Base-by-base conservation (phyloP, 2,113 vertebrate species). In the Carollia perspicillata region DNA sequence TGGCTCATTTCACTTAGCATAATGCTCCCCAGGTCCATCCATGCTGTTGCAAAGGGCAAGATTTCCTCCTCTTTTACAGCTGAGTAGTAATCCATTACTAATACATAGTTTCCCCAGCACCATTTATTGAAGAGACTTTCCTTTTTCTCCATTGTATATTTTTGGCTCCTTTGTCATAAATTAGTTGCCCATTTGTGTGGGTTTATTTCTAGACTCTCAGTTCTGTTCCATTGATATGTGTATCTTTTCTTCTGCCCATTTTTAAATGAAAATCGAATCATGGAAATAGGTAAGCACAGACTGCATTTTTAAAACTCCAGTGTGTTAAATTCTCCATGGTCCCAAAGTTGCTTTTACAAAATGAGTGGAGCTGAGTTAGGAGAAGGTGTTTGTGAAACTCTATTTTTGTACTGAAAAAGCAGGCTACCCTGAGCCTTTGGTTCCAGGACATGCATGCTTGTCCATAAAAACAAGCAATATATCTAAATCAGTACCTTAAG, bases 281-380 rank as follows among this genome's bases (percentile, higher is more conserved):
- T 79, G 63, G 60, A 37, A 90, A 80, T 37, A 33, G 14, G 26
- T 26, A 93, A 93, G 33, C 47, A 53, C 22, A 66, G 28, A 55
- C 28, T 72, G 42, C 72, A 35, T 58, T 88, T 92, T 96, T 66
- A 75, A 91, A 97, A 87, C 92, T 68, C 26, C 71, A 88, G 16
- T 74, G 35, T 72, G 13, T 92, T 93, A 44, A 71, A 60, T 94
- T 85, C 35, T 69, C 58, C 22, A 23, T 92, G n/a, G 55, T 80
- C 17, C 84, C 93, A 90, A 78, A 94, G 47, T 72, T 83, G 42
- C 85, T 88, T 92, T 84, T 88, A 80, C 77, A 95, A 33, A 51
- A 89, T 37, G 68, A 77, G 8, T 68, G 30, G 58, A 55, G 40
- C 58, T 80, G 72, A 88, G 44, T 94, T 84, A 95, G 28, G 55